Evolutionary conservation across 2,113 vertebrate species (phyloP).

Genomic region (Cavia porcellus): DNA sequence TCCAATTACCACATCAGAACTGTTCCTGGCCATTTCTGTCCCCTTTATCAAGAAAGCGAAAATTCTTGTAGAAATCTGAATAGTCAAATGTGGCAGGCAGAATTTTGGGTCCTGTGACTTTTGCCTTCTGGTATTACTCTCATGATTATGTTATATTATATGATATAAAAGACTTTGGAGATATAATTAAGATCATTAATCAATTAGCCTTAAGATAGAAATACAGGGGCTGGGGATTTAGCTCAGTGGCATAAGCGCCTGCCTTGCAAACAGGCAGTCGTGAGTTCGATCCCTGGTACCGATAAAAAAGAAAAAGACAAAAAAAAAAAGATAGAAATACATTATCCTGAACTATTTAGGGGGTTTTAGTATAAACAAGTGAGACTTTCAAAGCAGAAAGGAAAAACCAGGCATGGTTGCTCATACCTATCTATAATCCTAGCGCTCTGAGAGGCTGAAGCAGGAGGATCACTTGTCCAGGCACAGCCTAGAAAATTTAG

Average conservation of each 20-base stretch:
- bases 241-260: no score
- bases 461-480: not conserved
- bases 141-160: not conserved
- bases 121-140: conserved; percentile 4
- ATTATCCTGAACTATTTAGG: not conserved
- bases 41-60: conserved; percentile 9
- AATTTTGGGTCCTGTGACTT: not conserved
- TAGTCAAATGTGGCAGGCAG: conserved; percentile 5
- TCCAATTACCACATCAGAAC: not conserved
- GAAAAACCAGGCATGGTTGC: not conserved
- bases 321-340: conserved; percentile 29
- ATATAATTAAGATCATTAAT: conserved; percentile 8
- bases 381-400: conserved; percentile 21
- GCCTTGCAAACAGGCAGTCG: no score
- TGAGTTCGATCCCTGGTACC: no score
- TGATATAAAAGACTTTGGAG: not conserved
- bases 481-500: not conserved
- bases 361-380: not conserved
- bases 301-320: no score
- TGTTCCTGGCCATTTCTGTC: not conserved
- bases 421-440: not conserved
- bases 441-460: not conserved
- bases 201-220: not conserved
- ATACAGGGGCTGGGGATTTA: no score
- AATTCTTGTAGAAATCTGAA: conserved; percentile 17